Percentiles rank a stretch among this genome's conserved stretches.
phyloP scores from a whole-genome alignment of 1,140 invertebrate genomes.

The Chrysomallon squamiferum region DNA sequence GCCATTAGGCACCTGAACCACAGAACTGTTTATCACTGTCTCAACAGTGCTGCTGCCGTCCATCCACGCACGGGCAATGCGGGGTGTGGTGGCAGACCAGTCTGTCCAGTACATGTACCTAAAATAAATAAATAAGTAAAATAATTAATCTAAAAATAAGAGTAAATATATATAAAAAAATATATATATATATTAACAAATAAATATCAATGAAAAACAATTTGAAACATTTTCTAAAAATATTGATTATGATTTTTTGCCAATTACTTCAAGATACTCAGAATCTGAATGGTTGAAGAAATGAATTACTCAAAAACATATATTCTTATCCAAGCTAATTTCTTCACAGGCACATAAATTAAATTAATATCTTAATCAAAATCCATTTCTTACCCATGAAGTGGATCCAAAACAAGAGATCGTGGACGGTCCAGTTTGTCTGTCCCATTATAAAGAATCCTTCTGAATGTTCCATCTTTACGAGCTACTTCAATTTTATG shows the following conservation, averaged over 20 bases:
- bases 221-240: no score
- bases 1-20: conserved; percentile 44
- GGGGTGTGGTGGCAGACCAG: conserved; percentile 85
- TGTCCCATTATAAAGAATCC: conserved; percentile 24
- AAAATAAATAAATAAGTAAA: conserved; percentile 8
- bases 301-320: no score
- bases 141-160: conserved; percentile 3
- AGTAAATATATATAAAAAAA: no score
- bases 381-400: conserved; percentile 42
- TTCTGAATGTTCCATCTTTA: conserved; percentile 70
- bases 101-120: conserved; percentile 80
- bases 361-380: background rate
- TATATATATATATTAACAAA: no score
- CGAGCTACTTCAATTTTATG: conserved; percentile 77
- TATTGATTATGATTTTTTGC: no score
- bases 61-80: conserved; percentile 90
- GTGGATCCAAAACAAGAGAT: conserved; percentile 45
- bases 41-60: conserved; percentile 71
- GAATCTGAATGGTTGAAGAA: no score
- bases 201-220: background rate
- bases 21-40: conserved; percentile 25
- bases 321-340: no score
- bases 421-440: conserved; percentile 37
- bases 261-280: no score
- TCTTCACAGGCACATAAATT: no score